phyloP scores from a whole-genome alignment of 1,140 invertebrate species.

The fruit fly (Drosophila melanogaster) region DNA sequence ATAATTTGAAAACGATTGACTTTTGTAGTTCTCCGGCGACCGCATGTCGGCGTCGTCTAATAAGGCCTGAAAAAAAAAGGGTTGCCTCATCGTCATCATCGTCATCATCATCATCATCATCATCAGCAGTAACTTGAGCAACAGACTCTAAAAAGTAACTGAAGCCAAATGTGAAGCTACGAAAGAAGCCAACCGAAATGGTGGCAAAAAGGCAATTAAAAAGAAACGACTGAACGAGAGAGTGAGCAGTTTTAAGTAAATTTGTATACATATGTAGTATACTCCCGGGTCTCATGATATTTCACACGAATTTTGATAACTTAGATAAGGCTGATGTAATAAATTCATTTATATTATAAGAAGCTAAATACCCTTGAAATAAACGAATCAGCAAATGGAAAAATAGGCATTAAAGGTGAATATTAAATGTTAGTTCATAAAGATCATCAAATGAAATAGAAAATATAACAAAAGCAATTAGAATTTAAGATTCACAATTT shows the following conservation, averaged over 20 bases:
- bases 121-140: constrained; percentile 8
- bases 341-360: no score
- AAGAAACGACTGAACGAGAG: constrained; percentile 1
- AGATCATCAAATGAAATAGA: no score
- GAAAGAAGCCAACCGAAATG: constrained; percentile 5
- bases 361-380: no score
- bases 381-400: no score
- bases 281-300: neutral
- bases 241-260: neutral
- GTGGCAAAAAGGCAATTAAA: constrained; percentile 6
- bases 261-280: neutral
- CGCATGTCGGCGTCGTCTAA: constrained; percentile 6
- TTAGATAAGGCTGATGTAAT: neutral
- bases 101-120: neutral
- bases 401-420: no score
- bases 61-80: neutral
- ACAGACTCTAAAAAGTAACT: constrained; percentile 2
- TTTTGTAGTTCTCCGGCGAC: neutral
- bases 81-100: constrained; percentile 7
- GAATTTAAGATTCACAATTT: neutral
- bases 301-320: neutral
- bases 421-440: no score
- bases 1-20: constrained; percentile 2
- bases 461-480: neutral
- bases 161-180: constrained; percentile 4